Base-by-base conservation (phyloP, 2,888 invertebrate genomes). In the Ferdinandea cuprea region DNA sequence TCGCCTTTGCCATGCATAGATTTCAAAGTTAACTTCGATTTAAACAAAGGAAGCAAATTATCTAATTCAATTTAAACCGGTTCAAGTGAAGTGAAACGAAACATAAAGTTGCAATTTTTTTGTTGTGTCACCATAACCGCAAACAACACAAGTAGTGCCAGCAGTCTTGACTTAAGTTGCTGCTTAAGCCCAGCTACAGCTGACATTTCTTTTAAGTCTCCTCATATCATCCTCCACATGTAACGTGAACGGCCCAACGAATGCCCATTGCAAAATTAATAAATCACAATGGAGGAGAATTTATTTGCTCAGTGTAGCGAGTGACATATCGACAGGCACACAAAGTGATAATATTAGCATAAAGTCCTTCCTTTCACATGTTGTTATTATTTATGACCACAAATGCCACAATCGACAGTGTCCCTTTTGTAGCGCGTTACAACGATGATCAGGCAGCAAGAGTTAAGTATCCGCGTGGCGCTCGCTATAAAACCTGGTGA, bases 271-370 rank as follows among this genome's bases (percentile, higher is more conserved):
- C n/a, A n/a, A 74, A 76, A 81, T 81, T 77, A 81, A 76, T 81
- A 81, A 81, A 81, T 81, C 81, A 81, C 76, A 56, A 72, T 59
- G 69, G 65, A 52, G 66, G 65, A 54, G 71, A 81, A 81, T 81
- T 81, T 81, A 81, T 81, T 81, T 81, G 81, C 71, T 72, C 81
- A 81, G 71, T 59, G 76, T 72, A 81, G 59, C 81, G 71, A 86
- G 87, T 88, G 88, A 87, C 88, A 88, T 86, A 86, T 78, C 87
- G 90, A 90, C 89, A 89, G 90, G 89, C 90, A 88, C 89, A 90
- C 90, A 89, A 89, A 89, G 89, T 90, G 89, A 90, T 90, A 90
- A 90, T 89, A 89, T 90, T 90, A 90, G 89, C 89, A 89, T 90
- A 89, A 89, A 89, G 88, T 88, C 87, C 86, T 85, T 83, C 78